Percentiles rank a stretch among this genome's conserved stretches.
Evolutionary conservation across 1,140 invertebrate genomes (phyloP).

Genomic region (Oryzaephilus surinamensis): DNA sequence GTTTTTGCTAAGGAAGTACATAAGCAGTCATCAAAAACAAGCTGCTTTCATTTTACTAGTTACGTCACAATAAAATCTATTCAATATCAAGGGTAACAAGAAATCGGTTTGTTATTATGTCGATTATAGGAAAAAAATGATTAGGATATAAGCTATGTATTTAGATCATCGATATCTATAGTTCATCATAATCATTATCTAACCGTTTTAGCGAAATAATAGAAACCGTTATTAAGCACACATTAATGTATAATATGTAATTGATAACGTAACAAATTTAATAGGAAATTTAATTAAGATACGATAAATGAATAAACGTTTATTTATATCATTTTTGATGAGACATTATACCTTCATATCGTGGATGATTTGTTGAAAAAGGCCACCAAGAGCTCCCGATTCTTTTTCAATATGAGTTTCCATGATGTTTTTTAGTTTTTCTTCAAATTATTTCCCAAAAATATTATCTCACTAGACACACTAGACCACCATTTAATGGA

Average conservation of each 20-base stretch:
- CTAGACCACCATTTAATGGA: neutral
- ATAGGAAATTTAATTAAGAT: neutral
- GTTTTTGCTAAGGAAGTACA: too few species aligned
- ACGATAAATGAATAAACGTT: neutral
- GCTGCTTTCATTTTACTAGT: too few species aligned
- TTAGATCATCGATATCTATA: too few species aligned
- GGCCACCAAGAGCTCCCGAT: slow-evolving; percentile 64
- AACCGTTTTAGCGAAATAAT: neutral
- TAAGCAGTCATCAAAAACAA: too few species aligned
- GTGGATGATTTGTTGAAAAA: slow-evolving; percentile 75
- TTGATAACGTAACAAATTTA: neutral
- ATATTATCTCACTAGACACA: neutral
- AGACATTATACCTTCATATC: slow-evolving; percentile 64
- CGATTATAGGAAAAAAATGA: too few species aligned
- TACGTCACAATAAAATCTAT: too few species aligned
- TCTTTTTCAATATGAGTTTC: slow-evolving; percentile 61
- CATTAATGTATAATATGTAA: neutral
- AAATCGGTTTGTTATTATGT: too few species aligned
- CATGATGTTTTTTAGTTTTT: slow-evolving; percentile 46
- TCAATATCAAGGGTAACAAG: too few species aligned
- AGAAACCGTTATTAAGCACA: slow-evolving; percentile 1
- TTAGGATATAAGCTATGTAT: too few species aligned
- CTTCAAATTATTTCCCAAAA: slow-evolving; percentile 3
- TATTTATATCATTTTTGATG: neutral
- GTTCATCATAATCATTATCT: too few species aligned